These are phyloP conservation scores for Malacosoma neustria DNA, from an alignment of 2,888 invertebrate genomes.

Conservation along the genomic window DNA sequence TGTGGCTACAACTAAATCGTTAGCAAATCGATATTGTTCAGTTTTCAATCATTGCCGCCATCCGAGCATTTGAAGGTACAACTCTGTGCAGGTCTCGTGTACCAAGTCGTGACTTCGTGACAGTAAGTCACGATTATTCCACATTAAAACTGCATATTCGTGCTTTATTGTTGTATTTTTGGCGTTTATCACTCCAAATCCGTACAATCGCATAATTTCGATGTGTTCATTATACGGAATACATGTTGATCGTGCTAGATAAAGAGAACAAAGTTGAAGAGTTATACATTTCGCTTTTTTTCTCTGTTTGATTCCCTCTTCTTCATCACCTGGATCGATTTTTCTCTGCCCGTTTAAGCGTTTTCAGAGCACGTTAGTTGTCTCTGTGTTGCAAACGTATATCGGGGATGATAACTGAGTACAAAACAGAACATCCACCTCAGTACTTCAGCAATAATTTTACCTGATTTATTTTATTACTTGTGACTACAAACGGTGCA, in stretches of 20 bases:
- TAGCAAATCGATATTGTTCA: constrained; percentile 9
- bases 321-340: too few species aligned
- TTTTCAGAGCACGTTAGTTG: too few species aligned
- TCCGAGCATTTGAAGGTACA: constrained; percentile 3
- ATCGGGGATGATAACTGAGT: too few species aligned
- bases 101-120: constrained; percentile 28
- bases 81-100: constrained; percentile 13
- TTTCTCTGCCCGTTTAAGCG: too few species aligned
- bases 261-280: background rate
- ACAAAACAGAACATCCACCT: too few species aligned
- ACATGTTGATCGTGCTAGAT: background rate
- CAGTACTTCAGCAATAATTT: too few species aligned
- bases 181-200: background rate
- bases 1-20: too few species aligned
- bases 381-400: too few species aligned
- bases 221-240: background rate
- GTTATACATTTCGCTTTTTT: too few species aligned
- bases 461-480: too few species aligned
- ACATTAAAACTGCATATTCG: constrained; percentile 8
- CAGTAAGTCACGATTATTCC: constrained; percentile 37
- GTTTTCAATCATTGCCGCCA: background rate
- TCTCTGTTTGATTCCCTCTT: too few species aligned
- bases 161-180: background rate
- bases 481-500: too few species aligned
- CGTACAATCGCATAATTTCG: background rate